Conservation (phyloP, 2,888 invertebrate genomes). For the Dioctria rufipes region DNA sequence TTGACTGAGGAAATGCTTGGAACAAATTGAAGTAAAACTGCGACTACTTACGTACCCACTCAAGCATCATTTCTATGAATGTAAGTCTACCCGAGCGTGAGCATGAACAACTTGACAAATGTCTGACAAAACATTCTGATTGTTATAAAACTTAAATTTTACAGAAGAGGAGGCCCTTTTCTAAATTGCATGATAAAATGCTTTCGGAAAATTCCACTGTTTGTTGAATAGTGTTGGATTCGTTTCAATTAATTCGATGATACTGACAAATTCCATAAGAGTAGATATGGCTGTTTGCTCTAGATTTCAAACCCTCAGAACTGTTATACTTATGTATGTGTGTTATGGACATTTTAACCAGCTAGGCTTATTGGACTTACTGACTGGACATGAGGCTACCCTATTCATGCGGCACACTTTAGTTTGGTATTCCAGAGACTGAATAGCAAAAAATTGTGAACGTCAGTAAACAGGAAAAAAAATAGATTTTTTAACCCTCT, state of each 20-base stretch:
- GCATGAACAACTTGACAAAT: constrained; percentile 31
- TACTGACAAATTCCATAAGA: not conserved
- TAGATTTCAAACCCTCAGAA: constrained; percentile 21
- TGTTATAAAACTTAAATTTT: not conserved
- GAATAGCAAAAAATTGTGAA: too few species aligned
- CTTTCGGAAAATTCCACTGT: too few species aligned
- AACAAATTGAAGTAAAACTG: constrained; percentile 17
- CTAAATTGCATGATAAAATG: too few species aligned
- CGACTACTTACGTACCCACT: constrained; percentile 29
- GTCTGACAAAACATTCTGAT: not conserved
- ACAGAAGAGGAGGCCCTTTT: not conserved
- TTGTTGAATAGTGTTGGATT: too few species aligned
- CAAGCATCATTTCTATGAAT: constrained; percentile 31
- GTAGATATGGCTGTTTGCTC: not conserved
- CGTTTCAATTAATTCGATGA: too few species aligned
- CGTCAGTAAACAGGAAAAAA: too few species aligned
- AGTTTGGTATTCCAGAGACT: too few species aligned
- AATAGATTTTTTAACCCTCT: too few species aligned
- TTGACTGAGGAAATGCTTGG: constrained; percentile 8
- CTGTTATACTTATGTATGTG: not conserved
- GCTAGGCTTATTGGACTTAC: too few species aligned
- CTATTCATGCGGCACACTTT: too few species aligned
- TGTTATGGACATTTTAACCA: too few species aligned
- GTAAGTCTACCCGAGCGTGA: constrained; percentile 19
- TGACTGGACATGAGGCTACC: too few species aligned